A percentile compares a stretch with the other conserved stretches of the same genome.
These are phyloP conservation scores for Mermis nigrescens DNA, from an alignment of 2,888 invertebrate genomes.

Conservation along the genomic window DNA sequence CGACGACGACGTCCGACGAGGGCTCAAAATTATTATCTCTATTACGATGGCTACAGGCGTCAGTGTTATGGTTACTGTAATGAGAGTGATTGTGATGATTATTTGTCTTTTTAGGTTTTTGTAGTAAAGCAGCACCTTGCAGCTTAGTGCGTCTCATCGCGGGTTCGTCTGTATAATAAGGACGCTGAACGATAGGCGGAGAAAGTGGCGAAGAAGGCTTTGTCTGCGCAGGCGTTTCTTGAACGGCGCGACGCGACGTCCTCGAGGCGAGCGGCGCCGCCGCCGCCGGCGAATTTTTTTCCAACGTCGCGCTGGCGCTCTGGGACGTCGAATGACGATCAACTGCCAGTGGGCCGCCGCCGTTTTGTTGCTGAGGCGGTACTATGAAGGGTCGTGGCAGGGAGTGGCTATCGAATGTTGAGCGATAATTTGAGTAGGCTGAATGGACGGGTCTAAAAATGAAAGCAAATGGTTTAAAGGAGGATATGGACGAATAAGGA, in stretches of 20 bases:
- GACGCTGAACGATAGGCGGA: not conserved
- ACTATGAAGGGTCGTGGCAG: not conserved
- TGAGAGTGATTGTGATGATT: too few relatives aligned
- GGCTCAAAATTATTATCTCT: not conserved
- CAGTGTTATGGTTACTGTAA: too few relatives aligned
- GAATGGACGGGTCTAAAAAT: slow-evolving; percentile 14
- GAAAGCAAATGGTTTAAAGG: not conserved
- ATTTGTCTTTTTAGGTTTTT: not conserved
- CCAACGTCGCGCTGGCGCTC: not conserved
- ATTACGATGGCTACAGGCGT: not conserved
- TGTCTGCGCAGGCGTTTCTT: not conserved
- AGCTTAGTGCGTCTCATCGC: not conserved
- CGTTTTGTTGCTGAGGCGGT: not conserved
- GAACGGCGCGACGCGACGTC: too few relatives aligned
- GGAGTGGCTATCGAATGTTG: not conserved
- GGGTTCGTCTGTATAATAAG: not conserved
- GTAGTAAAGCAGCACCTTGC: not conserved
- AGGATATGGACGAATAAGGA: too few relatives aligned
- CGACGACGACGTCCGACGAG: not conserved
- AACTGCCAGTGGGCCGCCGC: not conserved
- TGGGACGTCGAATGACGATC: not conserved
- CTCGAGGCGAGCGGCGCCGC: too few relatives aligned
- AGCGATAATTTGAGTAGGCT: not conserved
- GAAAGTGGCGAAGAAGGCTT: not conserved
- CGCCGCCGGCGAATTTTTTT: not conserved